Evolutionary conservation across 1,140 invertebrate genomes (phyloP).

Genomic region (Penaeus indicus): DNA sequence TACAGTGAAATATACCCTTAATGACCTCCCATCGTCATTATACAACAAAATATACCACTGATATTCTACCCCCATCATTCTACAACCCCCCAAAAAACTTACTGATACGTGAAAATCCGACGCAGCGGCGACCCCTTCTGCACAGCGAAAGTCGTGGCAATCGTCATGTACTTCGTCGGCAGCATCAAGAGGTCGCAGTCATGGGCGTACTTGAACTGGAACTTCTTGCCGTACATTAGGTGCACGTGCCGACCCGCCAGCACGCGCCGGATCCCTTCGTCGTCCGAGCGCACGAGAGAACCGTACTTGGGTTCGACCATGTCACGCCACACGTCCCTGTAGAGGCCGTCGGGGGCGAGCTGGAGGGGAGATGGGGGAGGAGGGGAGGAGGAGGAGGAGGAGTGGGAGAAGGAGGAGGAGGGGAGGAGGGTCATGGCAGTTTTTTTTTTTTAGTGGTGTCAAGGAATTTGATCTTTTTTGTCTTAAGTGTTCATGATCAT

Average conservation of each 20-base stretch:
- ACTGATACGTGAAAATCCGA: slow-evolving; percentile 25
- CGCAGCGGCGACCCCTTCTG: slow-evolving; percentile 17
- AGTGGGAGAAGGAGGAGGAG: not conserved
- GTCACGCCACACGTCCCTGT: not conserved
- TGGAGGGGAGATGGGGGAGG: not conserved
- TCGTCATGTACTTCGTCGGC: slow-evolving; percentile 8
- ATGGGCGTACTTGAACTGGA: slow-evolving; percentile 24
- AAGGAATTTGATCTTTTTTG: too few relatives aligned
- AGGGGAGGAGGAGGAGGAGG: not conserved
- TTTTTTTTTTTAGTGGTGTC: too few relatives aligned
- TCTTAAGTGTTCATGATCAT: too few relatives aligned
- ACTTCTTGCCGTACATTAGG: slow-evolving; percentile 30
- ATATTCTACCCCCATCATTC: too few relatives aligned
- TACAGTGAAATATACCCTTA: too few relatives aligned
- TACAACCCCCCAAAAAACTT: not conserved
- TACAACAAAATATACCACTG: too few relatives aligned
- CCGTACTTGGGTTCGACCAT: slow-evolving; percentile 1
- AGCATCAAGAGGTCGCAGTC: slow-evolving; percentile 19
- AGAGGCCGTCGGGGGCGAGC: slow-evolving; percentile 1
- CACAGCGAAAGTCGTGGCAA: slow-evolving; percentile 35
- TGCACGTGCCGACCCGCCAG: slow-evolving; percentile 24
- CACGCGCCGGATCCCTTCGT: not conserved
- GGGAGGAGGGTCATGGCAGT: too few relatives aligned
- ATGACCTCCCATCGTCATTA: too few relatives aligned
- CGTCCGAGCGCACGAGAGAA: slow-evolving; percentile 2